Conservation (phyloP, 2,797 vertebrate genomes). For the Fistularia tabacaria region DNA sequence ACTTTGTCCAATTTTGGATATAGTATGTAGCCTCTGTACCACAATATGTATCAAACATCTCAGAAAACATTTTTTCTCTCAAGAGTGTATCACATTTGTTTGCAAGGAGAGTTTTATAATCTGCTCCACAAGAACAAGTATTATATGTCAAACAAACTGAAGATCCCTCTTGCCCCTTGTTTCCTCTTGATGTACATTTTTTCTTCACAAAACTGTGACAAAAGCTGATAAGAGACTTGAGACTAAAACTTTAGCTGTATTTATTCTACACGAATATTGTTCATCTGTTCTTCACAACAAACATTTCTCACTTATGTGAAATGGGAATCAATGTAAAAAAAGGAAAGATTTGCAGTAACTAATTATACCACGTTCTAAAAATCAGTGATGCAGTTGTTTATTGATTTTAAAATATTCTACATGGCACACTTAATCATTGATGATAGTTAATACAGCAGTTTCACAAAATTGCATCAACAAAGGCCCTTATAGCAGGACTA, state of each 20-base stretch:
- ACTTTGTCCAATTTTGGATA: no score
- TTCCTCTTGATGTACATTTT: background rate
- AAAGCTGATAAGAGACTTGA: slow-evolving; percentile 9
- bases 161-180: background rate
- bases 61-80: background rate
- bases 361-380: slow-evolving; percentile 14
- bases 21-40: background rate
- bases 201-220: background rate
- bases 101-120: background rate
- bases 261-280: background rate
- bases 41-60: background rate
- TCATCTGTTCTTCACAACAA: background rate
- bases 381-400: slow-evolving; percentile 23
- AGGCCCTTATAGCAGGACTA: background rate
- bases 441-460: slow-evolving; percentile 8
- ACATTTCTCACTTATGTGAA: background rate
- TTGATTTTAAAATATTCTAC: slow-evolving; percentile 24
- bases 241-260: background rate
- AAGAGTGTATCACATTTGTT: background rate
- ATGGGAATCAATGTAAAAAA: background rate
- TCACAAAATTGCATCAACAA: background rate
- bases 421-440: slow-evolving; percentile 22
- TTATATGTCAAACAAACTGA: slow-evolving; percentile 9
- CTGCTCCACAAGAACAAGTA: background rate
- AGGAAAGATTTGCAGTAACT: no score